Evolutionary conservation across 1,140 invertebrate genomes (phyloP).

Genomic region (Drosophila fuyamai): DNA sequence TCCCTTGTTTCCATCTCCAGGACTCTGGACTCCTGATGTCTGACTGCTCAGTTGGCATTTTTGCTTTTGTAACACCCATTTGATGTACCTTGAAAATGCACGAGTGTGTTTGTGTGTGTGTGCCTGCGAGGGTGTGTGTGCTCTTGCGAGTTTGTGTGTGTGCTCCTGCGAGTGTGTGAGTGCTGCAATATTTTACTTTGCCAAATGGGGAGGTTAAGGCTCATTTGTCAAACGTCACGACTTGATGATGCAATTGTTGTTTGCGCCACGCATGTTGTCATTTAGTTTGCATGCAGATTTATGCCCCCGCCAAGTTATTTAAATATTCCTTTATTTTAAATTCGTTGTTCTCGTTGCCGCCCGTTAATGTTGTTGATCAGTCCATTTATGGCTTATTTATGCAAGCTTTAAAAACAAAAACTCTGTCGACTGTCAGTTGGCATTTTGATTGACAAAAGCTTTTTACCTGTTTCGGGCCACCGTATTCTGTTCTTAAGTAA

Average conservation of each 20-base stretch:
- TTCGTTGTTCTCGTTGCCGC: conserved; percentile 1
- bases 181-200: conserved; percentile 73
- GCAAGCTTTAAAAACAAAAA: conserved; percentile 64
- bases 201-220: conserved; percentile 59
- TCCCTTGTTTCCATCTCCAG: conserved; percentile 5
- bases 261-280: conserved; percentile 53
- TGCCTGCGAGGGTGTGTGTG: conserved; percentile 7
- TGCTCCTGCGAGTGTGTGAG: conserved; percentile 28
- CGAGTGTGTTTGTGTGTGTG: conserved; percentile 7
- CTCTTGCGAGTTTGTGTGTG: neutral
- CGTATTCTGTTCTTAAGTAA: conserved; percentile 47
- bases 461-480: conserved; percentile 41
- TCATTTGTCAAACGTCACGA: conserved; percentile 82
- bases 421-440: conserved; percentile 71
- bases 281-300: conserved; percentile 77
- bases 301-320: conserved; percentile 65
- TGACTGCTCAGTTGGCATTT: conserved; percentile 61
- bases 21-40: neutral
- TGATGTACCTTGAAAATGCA: conserved; percentile 71
- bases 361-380: conserved; percentile 23
- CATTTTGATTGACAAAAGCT: conserved; percentile 49
- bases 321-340: conserved; percentile 54
- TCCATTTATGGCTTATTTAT: conserved; percentile 74
- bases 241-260: conserved; percentile 82
- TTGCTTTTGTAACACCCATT: conserved; percentile 78